These are phyloP conservation scores for Cirrhinus molitorella DNA, from an alignment of 2,797 vertebrate genomes.

Conservation along the genomic window DNA sequence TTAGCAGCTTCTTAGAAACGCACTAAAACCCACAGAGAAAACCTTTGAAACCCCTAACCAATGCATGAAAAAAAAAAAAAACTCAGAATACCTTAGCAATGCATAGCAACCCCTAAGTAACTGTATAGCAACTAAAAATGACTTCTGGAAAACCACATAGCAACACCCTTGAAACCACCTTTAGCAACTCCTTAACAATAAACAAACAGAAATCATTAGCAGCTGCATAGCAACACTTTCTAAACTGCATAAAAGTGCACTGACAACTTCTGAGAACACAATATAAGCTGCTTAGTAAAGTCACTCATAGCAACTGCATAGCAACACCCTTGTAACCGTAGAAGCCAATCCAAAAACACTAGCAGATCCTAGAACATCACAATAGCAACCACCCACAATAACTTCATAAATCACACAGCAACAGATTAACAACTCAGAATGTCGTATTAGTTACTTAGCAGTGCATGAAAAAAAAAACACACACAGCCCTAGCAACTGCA, in stretches of 20 bases:
- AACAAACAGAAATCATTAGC: background rate
- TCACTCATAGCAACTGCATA: background rate
- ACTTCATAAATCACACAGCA: background rate
- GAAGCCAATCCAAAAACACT: background rate
- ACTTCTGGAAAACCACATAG: too few species aligned
- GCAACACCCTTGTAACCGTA: background rate
- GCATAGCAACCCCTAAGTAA: background rate
- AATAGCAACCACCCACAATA: background rate
- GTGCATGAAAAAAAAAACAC: background rate
- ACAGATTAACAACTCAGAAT: background rate
- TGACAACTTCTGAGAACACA: background rate
- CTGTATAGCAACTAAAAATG: background rate
- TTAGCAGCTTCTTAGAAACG: background rate
- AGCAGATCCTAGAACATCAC: background rate
- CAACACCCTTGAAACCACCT: background rate
- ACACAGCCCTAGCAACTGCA: background rate
- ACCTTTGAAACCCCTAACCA: background rate
- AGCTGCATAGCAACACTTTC: background rate
- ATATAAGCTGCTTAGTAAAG: background rate
- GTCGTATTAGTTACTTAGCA: background rate
- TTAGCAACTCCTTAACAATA: background rate
- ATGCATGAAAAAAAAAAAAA: background rate
- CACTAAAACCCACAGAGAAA: background rate
- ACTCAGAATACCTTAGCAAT: background rate
- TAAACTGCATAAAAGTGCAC: background rate